Evolutionary conservation across 1,140 invertebrate genomes (phyloP), one percentile per base, ranked within the genome.

Genomic region (Anastrepha obliqua): DNA sequence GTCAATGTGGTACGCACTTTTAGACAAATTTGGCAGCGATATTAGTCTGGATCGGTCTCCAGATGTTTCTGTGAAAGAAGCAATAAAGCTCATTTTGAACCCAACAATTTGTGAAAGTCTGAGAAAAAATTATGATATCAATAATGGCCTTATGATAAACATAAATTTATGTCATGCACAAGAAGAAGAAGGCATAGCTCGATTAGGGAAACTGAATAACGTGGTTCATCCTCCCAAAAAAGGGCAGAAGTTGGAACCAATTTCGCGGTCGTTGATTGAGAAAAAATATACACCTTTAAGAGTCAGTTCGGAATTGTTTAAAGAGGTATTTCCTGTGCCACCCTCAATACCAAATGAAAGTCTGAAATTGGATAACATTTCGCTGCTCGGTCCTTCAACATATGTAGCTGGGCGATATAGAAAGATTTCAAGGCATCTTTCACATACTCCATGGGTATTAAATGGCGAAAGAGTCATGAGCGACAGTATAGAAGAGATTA

Each of bases 401-500:
- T 96, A 94, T 90, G 91, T 96, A 86, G 95, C 96, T 89, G 95
- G 96, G 70, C 94, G 98, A 51, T 99, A 99, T 92, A 96, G 96
- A 88, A 99, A 99, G 93, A 96, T 96, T 91, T 97, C 97, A 20
- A 95, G 98, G 85, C 94, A 95, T 88, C 93, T 99, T 8, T 97
- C 97, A 87, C 99, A 99, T 94, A 99, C 98, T 0, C 98, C 98
- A 0, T 99, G 98, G 98, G 92, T 99, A 42, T 94, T 99, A 67
- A 95, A 97, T 90, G 98, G 98, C 0, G 95, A 96, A 89, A 95
- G 96, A 87, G 96, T 97, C 89, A 95, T 97, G 93, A 96, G 97
- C 89, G 95, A 95, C 42, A 99, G 98, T 1, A 97, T 99, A 1
- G 97, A 99, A 94, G 98, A 99, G 93, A 95, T 98, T 20, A 96